phyloP scores from a whole-genome alignment of 2,113 vertebrate genomes.

The Entomyzon cyanotis region DNA sequence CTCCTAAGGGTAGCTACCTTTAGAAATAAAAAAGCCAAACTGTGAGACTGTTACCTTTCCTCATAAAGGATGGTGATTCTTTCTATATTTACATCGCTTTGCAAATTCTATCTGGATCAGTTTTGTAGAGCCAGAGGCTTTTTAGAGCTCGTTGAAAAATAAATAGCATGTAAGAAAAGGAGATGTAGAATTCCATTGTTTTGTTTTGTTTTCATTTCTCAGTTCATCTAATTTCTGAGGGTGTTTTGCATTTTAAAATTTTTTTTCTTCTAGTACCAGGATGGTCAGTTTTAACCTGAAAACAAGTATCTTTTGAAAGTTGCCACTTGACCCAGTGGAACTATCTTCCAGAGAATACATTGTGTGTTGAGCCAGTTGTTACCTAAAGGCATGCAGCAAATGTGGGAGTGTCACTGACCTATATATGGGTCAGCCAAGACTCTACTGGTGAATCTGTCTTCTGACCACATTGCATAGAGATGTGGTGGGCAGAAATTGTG shows the following conservation, averaged over 20 bases:
- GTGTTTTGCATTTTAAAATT: neutral
- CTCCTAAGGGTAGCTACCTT: neutral
- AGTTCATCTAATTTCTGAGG: neutral
- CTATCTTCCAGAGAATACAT: neutral
- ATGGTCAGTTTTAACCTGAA: neutral
- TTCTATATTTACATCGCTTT: neutral
- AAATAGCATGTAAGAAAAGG: neutral
- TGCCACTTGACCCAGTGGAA: neutral
- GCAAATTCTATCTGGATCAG: neutral
- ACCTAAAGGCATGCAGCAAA: neutral
- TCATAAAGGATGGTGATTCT: neutral
- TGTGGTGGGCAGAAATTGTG: neutral
- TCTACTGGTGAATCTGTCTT: neutral
- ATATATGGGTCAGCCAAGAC: neutral
- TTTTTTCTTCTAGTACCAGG: neutral
- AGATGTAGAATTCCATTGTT: accelerated
- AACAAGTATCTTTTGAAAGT: neutral
- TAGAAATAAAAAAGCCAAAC: neutral
- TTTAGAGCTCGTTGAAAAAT: neutral
- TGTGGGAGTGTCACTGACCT: neutral
- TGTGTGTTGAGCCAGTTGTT: neutral
- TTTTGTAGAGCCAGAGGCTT: neutral
- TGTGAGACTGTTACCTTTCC: neutral
- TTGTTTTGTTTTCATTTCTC: neutral
- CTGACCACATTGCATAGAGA: neutral